Evolutionary conservation across 1,140 invertebrate genomes (phyloP).

Genomic region (Drosophila fuyamai): DNA sequence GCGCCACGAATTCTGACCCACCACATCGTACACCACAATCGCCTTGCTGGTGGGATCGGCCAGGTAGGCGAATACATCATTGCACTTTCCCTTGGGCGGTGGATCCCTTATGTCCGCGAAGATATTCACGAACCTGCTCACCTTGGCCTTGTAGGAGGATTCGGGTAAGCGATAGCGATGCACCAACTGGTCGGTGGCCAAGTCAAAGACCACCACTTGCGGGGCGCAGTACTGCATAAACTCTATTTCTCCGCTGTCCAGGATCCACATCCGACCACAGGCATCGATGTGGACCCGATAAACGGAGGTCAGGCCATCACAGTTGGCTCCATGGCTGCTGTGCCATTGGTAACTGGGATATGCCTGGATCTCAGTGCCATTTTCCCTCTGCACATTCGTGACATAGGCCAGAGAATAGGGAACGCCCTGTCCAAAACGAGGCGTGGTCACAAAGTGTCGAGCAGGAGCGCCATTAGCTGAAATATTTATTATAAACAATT

Average conservation of each 20-base stretch:
- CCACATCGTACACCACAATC: conserved; percentile 89
- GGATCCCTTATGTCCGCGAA: conserved; percentile 64
- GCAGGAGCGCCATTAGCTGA: conserved; percentile 21
- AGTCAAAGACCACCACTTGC: conserved; percentile 87
- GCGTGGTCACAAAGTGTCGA: conserved; percentile 53
- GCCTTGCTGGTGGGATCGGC: conserved; percentile 89
- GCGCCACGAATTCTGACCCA: conserved; percentile 87
- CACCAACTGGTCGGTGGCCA: conserved; percentile 85
- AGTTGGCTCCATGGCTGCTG: conserved; percentile 59
- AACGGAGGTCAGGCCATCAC: conserved; percentile 61
- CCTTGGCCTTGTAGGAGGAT: conserved; percentile 73
- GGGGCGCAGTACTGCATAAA: conserved; percentile 86
- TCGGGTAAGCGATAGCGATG: conserved; percentile 86
- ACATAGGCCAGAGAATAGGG: conserved; percentile 59
- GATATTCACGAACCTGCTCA: conserved; percentile 85
- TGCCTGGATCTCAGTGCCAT: conserved; percentile 52
- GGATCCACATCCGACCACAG: conserved; percentile 88
- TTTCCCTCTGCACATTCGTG: conserved; percentile 25
- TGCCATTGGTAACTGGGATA: conserved; percentile 66
- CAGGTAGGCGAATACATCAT: conserved; percentile 89
- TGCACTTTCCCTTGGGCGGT: conserved; percentile 85
- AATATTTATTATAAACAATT: not conserved
- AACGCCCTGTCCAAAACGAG: conserved; percentile 59
- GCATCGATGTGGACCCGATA: conserved; percentile 69
- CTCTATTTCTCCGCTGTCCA: conserved; percentile 87